Evolutionary conservation across 2,113 vertebrate genomes (phyloP).

Genomic region (Cryptotis parvus): DNA sequence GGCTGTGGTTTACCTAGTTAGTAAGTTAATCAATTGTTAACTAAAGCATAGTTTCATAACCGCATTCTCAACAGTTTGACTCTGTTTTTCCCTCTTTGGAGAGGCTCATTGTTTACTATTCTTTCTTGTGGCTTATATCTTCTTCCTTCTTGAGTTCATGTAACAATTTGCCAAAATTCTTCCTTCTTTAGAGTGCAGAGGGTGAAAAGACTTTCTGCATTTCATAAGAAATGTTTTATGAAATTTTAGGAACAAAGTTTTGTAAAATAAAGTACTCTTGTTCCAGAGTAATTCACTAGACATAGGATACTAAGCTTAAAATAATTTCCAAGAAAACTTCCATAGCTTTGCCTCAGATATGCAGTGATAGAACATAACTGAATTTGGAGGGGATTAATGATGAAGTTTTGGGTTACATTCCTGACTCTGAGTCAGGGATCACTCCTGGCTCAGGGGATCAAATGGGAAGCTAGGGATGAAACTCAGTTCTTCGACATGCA

Average conservation of each 20-base stretch:
- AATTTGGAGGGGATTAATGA: too few species aligned
- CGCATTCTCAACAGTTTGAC: not conserved
- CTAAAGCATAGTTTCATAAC: not conserved
- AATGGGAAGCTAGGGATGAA: too few species aligned
- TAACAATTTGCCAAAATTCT: not conserved
- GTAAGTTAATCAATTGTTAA: too few species aligned
- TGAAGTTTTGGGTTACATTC: too few species aligned
- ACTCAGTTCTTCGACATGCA: too few species aligned
- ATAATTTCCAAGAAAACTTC: not conserved
- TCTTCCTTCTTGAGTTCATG: not conserved
- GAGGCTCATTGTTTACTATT: not conserved
- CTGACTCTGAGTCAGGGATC: too few species aligned
- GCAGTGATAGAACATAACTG: not conserved
- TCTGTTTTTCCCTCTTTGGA: not conserved
- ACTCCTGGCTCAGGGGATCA: too few species aligned
- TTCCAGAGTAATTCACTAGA: not conserved
- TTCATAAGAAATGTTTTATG: not conserved
- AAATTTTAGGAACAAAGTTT: too few species aligned
- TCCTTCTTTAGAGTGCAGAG: not conserved
- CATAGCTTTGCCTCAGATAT: not conserved
- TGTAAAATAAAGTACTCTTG: too few species aligned
- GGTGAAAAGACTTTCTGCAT: not conserved
- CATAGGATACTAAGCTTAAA: slow-evolving; percentile 5
- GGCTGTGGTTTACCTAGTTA: not conserved
- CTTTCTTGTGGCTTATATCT: not conserved